These are phyloP conservation scores for Falco punctatus DNA, from an alignment of 2,113 vertebrate genomes.

Conservation along the genomic window DNA sequence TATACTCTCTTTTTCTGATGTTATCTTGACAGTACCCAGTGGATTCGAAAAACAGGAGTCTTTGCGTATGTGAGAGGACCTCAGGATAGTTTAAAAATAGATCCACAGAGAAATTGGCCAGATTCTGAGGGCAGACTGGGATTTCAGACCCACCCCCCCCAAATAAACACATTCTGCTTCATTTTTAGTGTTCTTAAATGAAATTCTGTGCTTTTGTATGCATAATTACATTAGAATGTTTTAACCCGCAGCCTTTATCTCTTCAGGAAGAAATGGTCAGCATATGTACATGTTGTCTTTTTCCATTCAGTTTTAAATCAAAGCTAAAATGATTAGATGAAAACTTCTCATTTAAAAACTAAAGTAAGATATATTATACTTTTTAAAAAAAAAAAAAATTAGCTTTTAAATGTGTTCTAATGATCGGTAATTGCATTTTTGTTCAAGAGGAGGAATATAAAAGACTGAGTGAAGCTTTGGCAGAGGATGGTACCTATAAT, in stretches of 20 bases:
- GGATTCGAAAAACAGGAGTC: conserved; percentile 85
- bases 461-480: conserved; percentile 93
- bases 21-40: conserved; percentile 88
- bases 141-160: conserved; percentile 69
- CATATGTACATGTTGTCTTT: conserved; percentile 50
- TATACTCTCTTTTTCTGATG: conserved; percentile 88
- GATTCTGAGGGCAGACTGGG: conserved; percentile 81
- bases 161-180: conserved; percentile 64
- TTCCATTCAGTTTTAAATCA: conserved; percentile 50
- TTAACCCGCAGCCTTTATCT: conserved; percentile 65
- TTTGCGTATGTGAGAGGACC: conserved; percentile 85
- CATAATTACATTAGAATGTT: conserved; percentile 50
- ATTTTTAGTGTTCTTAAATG: conserved; percentile 72
- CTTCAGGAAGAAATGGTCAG: conserved; percentile 67
- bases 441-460: conserved; percentile 98
- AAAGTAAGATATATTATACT: conserved; percentile 41
- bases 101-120: conserved; percentile 80
- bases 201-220: conserved; percentile 43
- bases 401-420: background rate
- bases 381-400: no score
- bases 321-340: conserved; percentile 45
- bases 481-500: conserved; percentile 92
- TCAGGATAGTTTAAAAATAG: conserved; percentile 86
- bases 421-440: conserved; percentile 71
- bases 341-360: conserved; percentile 51